Conservation (phyloP, 2,113 vertebrate genomes). For the Phodopus roborovskii region DNA sequence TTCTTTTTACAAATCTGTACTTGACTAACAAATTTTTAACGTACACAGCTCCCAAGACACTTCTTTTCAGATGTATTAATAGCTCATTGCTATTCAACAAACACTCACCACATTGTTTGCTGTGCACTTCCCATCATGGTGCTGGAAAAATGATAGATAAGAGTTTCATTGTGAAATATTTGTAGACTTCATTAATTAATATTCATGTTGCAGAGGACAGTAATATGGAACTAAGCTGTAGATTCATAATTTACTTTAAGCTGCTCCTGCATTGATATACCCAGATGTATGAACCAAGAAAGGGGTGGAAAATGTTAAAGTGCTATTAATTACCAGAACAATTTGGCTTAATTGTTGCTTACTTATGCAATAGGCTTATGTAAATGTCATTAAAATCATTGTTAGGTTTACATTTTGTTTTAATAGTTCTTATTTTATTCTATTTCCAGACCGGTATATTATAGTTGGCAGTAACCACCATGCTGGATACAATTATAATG, state of each 20-base stretch:
- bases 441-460: conserved; percentile 92
- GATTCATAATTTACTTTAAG: conserved; percentile 69
- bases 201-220: conserved; percentile 61
- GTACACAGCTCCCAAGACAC: not conserved
- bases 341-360: conserved; percentile 67
- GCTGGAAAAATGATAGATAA: conserved; percentile 62
- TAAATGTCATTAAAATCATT: conserved; percentile 70
- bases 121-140: not conserved
- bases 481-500: conserved; percentile 73
- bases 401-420: conserved; percentile 33
- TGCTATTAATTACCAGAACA: conserved; percentile 73
- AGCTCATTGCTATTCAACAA: conserved; percentile 60
- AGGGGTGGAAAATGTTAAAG: conserved; percentile 54
- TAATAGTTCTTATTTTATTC: conserved; percentile 39
- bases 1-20: conserved; percentile 34
- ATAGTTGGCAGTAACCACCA: conserved; percentile 92
- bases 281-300: conserved; percentile 60
- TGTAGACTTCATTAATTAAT: conserved; percentile 71
- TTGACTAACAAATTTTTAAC: conserved; percentile 36
- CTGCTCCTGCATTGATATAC: conserved; percentile 70
- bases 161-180: conserved; percentile 63
- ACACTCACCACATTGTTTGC: conserved; percentile 42
- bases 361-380: conserved; percentile 55
- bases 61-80: conserved; percentile 23
- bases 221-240: conserved; percentile 52